Base-by-base conservation (phyloP, 2,888 invertebrate genomes). In the Caenorhabditis sp. region DNA sequence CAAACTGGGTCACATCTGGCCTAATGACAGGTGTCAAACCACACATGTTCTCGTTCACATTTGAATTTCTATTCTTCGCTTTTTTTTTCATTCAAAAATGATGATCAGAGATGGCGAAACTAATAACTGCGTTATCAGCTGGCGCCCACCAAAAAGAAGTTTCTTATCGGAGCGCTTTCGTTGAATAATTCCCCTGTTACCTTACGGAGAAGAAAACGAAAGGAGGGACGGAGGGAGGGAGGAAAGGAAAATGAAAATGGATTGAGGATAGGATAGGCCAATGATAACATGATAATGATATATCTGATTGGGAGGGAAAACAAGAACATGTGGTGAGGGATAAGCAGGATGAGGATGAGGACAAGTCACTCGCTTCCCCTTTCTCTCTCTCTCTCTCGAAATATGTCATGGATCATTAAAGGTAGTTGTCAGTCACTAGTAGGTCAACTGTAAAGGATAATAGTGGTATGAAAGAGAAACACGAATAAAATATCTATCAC, bases 271-370 rank as follows among this genome's bases (percentile, higher is more conserved):
- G 56, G 37, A 39, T 30, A 50, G 50, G 46, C 41, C 41, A 48
- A 58, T 66, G 58, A 68, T 68, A 58, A 58, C 56, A 68, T 68
- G 66, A 68, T 68, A 50, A 68, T 68, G 66, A 58, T 43, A n/a
- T n/a, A n/a, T n/a, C 48, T 43, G 35, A 45, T 65, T 50, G 43
- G 50, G n/a, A 68, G 58, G 52, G 41, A 58, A 59, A 68, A 68
- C 68, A 58, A 58, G 68, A 68, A 66, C 48, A 48, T 43, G 45
- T 32, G 11, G 43, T 32, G 39, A 48, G 11, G 26, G 48, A 52
- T 6, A 39, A 20, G 26, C 32, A n/a, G 24, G 15, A 48, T 20
- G 50, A 30, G 30, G 24, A 35, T 13, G 30, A 30, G 30, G 30
- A 30, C 6, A 13, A 13, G 13, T 7, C 6, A 3, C 35, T n/a